Base-by-base conservation (phyloP, 2,888 invertebrate species). In the Eulithis prunata region DNA sequence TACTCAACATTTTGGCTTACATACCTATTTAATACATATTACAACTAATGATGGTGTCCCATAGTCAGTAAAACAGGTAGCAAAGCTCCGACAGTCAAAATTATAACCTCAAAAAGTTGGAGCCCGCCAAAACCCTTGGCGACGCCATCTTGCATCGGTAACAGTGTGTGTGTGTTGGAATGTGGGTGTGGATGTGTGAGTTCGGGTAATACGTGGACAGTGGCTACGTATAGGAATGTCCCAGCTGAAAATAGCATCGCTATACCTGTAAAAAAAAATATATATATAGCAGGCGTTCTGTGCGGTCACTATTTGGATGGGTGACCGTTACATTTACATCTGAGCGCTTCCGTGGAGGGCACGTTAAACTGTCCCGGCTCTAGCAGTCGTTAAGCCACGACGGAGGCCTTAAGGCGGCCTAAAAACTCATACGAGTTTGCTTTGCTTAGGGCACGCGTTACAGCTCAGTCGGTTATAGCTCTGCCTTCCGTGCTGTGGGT, bases 241-340 rank as follows among this genome's bases (percentile, higher is more conserved):
- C 99, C 99, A 0, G 99, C 99, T 52, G 99, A 99, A 89, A 99
- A 99, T 45, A 99, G 90, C 99, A 99, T 99, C 0, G 99, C 98
- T 66, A 99, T 96, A 62, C 96, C 95, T 95, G 85, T 7, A n/a
- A 47, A 62, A 38, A 49, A 41, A 38, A 57, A n/a, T n/a, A n/a
- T n/a, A n/a, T n/a, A n/a, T n/a, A n/a, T n/a, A n/a, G n/a, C n/a
- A n/a, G n/a, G n/a, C n/a, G n/a, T n/a, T n/a, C n/a, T n/a, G n/a
- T n/a, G n/a, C n/a, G n/a, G n/a, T n/a, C n/a, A n/a, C n/a, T n/a
- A n/a, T n/a, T n/a, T n/a, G n/a, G n/a, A n/a, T n/a, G n/a, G n/a
- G n/a, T n/a, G n/a, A n/a, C n/a, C n/a, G n/a, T n/a, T n/a, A n/a
- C n/a, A n/a, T n/a, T n/a, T n/a, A n/a, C n/a, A n/a, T n/a, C n/a